phyloP scores from a whole-genome alignment of 2,888 invertebrate genomes.

The Tiliacea aurago region DNA sequence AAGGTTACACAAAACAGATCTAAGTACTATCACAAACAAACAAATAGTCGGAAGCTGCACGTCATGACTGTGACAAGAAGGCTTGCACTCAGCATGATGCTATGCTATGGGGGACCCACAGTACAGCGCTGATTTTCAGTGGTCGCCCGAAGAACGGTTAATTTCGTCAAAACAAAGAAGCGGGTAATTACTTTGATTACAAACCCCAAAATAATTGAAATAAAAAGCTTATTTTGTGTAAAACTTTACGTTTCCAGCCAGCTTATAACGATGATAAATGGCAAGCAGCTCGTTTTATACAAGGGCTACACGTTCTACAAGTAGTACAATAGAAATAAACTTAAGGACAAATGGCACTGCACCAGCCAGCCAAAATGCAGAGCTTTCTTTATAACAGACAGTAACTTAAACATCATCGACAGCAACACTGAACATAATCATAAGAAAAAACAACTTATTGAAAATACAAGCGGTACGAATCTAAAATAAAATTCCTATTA shows the following conservation, averaged over 20 bases:
- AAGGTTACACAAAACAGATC: no score
- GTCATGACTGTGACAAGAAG: no score
- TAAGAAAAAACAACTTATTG: slow-evolving; percentile 28
- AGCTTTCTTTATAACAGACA: slow-evolving; percentile 34
- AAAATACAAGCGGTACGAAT: neutral
- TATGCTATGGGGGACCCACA: no score
- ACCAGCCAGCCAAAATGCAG: slow-evolving; percentile 56
- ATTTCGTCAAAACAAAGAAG: neutral
- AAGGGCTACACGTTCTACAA: slow-evolving; percentile 60
- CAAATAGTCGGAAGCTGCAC: no score
- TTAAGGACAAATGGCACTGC: slow-evolving; percentile 56
- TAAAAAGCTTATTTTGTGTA: neutral
- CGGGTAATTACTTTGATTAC: neutral
- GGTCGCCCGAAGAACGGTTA: no score
- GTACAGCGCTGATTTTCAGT: no score
- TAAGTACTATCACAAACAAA: no score
- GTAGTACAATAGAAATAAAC: slow-evolving; percentile 19
- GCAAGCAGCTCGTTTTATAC: slow-evolving; percentile 31
- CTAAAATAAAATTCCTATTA: neutral
- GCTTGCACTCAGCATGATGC: no score
- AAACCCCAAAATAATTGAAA: neutral
- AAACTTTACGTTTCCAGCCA: slow-evolving; percentile 41
- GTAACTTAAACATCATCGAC: slow-evolving; percentile 14
- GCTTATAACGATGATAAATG: slow-evolving; percentile 49
- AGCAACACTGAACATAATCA: slow-evolving; percentile 46